Conservation (phyloP, 2,888 invertebrate species). For the Abrostola triplasia region DNA sequence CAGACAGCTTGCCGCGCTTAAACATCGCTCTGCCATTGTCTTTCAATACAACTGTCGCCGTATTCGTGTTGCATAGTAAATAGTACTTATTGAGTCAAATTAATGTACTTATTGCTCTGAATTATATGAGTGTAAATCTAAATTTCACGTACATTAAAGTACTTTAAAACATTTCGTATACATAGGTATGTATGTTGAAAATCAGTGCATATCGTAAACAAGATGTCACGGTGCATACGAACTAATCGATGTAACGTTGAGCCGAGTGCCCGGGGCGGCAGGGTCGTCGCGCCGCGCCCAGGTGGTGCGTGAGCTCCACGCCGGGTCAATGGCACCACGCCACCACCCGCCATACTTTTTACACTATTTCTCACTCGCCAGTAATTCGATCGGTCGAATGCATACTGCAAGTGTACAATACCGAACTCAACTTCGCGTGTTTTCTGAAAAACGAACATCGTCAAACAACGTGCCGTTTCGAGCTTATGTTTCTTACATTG, state of each 20-base stretch:
- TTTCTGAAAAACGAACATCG: constrained; percentile 9
- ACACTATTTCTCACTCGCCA: constrained; percentile 60
- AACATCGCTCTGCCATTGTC: constrained; percentile 32
- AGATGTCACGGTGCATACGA: constrained; percentile 24
- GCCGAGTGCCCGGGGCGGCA: constrained; percentile 25
- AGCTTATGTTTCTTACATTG: constrained; percentile 11
- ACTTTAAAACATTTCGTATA: no score
- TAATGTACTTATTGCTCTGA: not conserved
- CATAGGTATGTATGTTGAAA: not conserved
- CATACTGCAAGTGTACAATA: constrained; percentile 32
- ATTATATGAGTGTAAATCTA: no score
- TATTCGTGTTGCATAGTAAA: constrained; percentile 18
- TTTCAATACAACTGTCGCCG: constrained; percentile 13
- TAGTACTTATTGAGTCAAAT: not conserved
- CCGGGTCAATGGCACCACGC: constrained; percentile 71
- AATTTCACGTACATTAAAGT: no score
- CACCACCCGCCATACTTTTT: constrained; percentile 60
- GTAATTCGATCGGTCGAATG: constrained; percentile 59
- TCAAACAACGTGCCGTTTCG: constrained; percentile 13
- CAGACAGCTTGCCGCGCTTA: constrained; percentile 29
- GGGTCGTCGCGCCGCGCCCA: constrained; percentile 54
- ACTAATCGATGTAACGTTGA: constrained; percentile 32
- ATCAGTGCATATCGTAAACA: constrained; percentile 19
- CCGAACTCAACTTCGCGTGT: constrained; percentile 23
- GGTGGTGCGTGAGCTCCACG: constrained; percentile 49